Evolutionary conservation across 2,888 invertebrate species (phyloP), one percentile per base, ranked within the genome.

Genomic region (Candidula unifasciata): DNA sequence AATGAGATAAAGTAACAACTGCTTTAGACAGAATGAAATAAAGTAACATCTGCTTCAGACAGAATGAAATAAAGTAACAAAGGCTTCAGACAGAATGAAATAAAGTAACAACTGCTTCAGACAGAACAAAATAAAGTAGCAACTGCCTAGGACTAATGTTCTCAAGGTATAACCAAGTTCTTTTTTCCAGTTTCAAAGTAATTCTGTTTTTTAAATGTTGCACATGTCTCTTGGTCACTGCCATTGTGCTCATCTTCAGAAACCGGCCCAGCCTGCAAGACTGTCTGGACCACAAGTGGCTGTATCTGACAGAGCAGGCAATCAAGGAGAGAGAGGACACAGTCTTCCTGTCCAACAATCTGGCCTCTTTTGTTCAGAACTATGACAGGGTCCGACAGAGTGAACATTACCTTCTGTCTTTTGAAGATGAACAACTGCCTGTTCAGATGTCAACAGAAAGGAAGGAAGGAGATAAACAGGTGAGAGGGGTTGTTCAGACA

Each of bases 271-370:
- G 96, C 76, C 96, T 97, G 0, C 98, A 98, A 93, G 99, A 99
- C 94, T 98, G 98, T 91, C 96, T 97, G 93, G 98, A 98, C 93
- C 98, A 99, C 94, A 96, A 98, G 93, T 99, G 99, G 99, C 95
- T 99, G 84, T 95, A 97, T 90, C 96, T 97, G 69, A 96, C 97
- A 64, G 98, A 98, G 93, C 97, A 96, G 93, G 97, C 98, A 96
- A 96, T 97, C 91, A 97, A 96, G 94, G 97, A 97, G 94, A 95
- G 98, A 57, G 98, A 98, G 93, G 95, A 97, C 83, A 96, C 97
- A 52, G 95, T 96, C 87, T 98, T 98, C 95, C 95, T 97, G 83
- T 90, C 93, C 8, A 91, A 92, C 80, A 91, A 90, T 60, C 88
- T 94, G 57, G 87, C 93, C 83, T 96, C 96, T 91, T 97, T 96